These are phyloP conservation scores for Lytechinus variegatus DNA, from an alignment of 35 echinoderm and acorn worm genomes.

Conservation along the genomic window DNA sequence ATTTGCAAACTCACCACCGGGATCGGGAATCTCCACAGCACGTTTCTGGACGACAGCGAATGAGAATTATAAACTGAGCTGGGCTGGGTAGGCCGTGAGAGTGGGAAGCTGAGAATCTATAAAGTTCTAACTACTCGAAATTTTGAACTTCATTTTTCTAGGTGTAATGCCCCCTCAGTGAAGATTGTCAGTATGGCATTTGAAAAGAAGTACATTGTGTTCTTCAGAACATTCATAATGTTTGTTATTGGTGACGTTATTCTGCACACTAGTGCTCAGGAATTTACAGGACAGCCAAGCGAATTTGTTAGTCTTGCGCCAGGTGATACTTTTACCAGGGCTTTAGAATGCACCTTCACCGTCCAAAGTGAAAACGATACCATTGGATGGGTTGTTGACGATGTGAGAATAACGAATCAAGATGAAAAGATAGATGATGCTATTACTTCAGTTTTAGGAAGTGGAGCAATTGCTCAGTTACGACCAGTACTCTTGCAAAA, in stretches of 20 bases:
- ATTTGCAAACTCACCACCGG: too few species aligned
- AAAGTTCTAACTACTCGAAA: too few species aligned
- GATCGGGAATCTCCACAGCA: too few species aligned
- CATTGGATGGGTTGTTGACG: background rate
- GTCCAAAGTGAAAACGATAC: background rate
- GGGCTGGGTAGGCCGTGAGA: background rate
- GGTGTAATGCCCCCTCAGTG: background rate
- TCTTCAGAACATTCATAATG: background rate
- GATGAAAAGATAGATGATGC: background rate
- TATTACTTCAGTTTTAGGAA: background rate
- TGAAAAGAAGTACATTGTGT: background rate
- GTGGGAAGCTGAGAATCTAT: background rate
- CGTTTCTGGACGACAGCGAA: too few species aligned
- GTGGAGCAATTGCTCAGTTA: background rate
- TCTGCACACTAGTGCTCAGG: background rate
- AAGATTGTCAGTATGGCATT: background rate
- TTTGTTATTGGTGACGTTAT: background rate
- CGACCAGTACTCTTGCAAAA: background rate
- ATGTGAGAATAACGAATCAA: background rate
- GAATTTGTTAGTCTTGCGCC: background rate
- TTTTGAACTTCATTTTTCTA: too few species aligned
- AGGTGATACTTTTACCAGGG: background rate
- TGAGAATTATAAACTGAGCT: too few species aligned
- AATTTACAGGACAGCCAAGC: slow-evolving; percentile 16
- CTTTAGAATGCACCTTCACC: background rate